A percentile compares a stretch with the other conserved stretches of the same genome.
These are phyloP conservation scores for Pagetopsis macropterus DNA, from an alignment of 2,797 vertebrate species.

Conservation along the genomic window DNA sequence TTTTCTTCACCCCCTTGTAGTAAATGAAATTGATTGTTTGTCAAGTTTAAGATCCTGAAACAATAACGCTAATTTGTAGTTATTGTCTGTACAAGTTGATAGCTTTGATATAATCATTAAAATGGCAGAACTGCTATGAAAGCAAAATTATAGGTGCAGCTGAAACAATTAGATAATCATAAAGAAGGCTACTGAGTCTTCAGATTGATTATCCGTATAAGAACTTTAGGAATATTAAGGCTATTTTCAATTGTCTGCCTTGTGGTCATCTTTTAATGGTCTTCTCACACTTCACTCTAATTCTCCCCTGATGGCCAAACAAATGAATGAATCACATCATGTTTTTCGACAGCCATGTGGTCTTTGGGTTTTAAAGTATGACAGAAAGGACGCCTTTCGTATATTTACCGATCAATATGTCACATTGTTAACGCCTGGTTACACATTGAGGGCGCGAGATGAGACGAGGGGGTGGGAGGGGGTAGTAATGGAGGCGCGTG, in stretches of 20 bases:
- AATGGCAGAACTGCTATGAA: background rate
- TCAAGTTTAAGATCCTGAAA: background rate
- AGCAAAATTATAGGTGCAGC: background rate
- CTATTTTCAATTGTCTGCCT: background rate
- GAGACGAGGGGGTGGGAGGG: background rate
- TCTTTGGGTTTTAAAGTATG: conserved; percentile 17
- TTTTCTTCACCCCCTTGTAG: background rate
- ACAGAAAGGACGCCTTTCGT: conserved; percentile 34
- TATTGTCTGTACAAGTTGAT: background rate
- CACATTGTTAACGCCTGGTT: conserved; percentile 63
- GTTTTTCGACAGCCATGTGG: conserved; percentile 20
- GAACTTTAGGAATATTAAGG: conserved; percentile 1
- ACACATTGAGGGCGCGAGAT: conserved; percentile 63
- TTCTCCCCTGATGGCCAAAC: background rate
- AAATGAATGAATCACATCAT: conserved; percentile 13
- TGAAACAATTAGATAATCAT: background rate
- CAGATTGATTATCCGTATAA: background rate
- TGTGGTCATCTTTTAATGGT: background rate
- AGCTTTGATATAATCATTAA: background rate
- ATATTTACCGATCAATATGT: conserved; percentile 64
- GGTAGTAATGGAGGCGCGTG: conserved; percentile 39
- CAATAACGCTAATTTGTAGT: background rate
- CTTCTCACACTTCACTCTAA: background rate
- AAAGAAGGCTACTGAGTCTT: too few relatives aligned
- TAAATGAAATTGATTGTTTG: too few relatives aligned